phyloP scores from a whole-genome alignment of 2,113 vertebrate species.

The Gymnogyps californianus region DNA sequence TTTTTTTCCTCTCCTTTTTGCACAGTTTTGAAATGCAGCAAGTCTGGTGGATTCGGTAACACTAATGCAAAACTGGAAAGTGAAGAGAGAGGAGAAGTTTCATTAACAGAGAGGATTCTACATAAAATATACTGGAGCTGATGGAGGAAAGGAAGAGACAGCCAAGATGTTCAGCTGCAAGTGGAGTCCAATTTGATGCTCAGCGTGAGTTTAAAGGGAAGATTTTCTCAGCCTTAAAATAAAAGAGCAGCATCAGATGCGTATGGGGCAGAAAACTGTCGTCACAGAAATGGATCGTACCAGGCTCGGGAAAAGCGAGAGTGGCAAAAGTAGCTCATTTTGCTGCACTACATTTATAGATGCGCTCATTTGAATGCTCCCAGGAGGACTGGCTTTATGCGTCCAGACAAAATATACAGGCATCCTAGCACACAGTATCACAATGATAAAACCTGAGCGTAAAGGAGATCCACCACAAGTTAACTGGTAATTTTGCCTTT shows the following conservation, averaged over 20 bases:
- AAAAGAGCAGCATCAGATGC: conserved; percentile 51
- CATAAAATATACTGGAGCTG: conserved; percentile 37
- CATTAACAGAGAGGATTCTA: conserved; percentile 21
- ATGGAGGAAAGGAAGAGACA: conserved; percentile 13
- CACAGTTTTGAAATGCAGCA: not conserved
- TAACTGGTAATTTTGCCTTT: not conserved
- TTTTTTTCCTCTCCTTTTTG: not conserved
- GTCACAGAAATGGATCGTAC: conserved; percentile 46
- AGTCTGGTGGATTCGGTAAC: not conserved
- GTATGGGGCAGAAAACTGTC: conserved; percentile 45
- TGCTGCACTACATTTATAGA: conserved; percentile 27
- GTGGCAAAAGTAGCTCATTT: conserved; percentile 42
- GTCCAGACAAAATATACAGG: not conserved
- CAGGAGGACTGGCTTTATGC: not conserved
- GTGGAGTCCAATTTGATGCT: conserved; percentile 64
- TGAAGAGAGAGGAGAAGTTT: not conserved
- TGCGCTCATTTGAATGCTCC: conserved; percentile 26
- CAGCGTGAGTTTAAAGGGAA: conserved; percentile 63
- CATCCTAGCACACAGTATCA: not conserved
- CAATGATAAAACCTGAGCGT: rapidly evolving
- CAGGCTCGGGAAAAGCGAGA: conserved; percentile 4
- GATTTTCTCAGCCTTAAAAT: conserved; percentile 66
- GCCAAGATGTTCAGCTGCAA: conserved; percentile 60
- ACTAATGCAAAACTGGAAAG: not conserved
- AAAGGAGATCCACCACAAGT: not conserved